These are phyloP conservation scores for Neoscelio sp. DNA, from an alignment of 2,888 invertebrate species.

Conservation along the genomic window DNA sequence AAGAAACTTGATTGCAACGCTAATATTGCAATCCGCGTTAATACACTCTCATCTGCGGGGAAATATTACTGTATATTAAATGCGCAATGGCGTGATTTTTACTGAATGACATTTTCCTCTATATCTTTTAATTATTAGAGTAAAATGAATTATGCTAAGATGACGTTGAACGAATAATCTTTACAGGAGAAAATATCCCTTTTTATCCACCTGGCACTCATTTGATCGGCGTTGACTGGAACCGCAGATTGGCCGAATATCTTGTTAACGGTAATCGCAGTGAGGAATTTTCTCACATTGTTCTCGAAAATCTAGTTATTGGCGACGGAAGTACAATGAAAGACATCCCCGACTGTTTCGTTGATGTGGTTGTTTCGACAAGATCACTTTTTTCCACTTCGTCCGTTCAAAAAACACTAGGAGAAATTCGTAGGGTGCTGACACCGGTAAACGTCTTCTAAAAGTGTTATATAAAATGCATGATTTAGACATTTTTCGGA, in stretches of 20 bases:
- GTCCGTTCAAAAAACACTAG: slow-evolving; percentile 73
- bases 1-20: too few relatives aligned
- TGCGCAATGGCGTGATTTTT: too few relatives aligned
- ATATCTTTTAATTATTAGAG: too few relatives aligned
- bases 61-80: too few relatives aligned
- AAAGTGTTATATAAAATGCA: background rate
- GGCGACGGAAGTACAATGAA: slow-evolving; percentile 77
- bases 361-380: slow-evolving; percentile 78
- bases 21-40: too few relatives aligned
- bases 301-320: slow-evolving; percentile 75
- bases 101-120: too few relatives aligned
- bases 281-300: slow-evolving; percentile 77
- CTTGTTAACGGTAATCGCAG: slow-evolving; percentile 73
- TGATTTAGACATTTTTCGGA: too few relatives aligned
- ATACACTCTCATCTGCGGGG: too few relatives aligned
- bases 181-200: slow-evolving; percentile 77
- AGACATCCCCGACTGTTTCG: slow-evolving; percentile 72
- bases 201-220: slow-evolving; percentile 78
- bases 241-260: slow-evolving; percentile 75
- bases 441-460: slow-evolving; percentile 73
- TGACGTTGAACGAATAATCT: background rate
- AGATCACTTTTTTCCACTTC: slow-evolving; percentile 78
- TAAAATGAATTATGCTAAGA: too few relatives aligned
- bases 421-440: slow-evolving; percentile 77
- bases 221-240: slow-evolving; percentile 78